Evolutionary conservation across 2,113 vertebrate genomes (phyloP).

Genomic region (Podocnemis expansa): DNA sequence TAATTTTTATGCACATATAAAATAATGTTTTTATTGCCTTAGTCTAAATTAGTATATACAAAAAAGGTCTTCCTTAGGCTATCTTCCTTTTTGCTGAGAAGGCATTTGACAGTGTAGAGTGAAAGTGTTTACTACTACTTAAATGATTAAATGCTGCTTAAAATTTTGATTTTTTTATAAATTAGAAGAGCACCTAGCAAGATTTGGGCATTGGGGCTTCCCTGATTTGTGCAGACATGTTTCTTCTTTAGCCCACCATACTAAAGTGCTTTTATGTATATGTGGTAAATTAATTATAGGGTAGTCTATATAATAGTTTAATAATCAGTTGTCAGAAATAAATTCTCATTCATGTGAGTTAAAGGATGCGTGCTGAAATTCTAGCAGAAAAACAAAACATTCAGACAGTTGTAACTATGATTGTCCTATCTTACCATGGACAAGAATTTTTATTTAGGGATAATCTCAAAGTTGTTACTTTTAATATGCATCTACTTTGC

Average conservation of each 20-base stretch:
- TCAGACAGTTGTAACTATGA: accelerated
- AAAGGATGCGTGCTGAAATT: background rate
- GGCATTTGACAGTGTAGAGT: background rate
- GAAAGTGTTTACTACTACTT: background rate
- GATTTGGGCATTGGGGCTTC: background rate
- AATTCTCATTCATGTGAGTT: background rate
- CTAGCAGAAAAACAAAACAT: background rate
- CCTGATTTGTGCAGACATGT: background rate
- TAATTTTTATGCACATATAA: background rate
- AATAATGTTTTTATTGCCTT: background rate
- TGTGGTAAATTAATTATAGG: background rate
- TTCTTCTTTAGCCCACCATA: background rate
- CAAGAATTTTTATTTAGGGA: background rate
- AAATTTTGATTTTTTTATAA: background rate
- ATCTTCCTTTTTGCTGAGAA: background rate
- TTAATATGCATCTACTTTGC: background rate
- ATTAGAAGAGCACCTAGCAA: background rate
- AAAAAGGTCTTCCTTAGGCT: background rate
- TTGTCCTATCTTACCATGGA: background rate
- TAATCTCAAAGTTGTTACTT: background rate
- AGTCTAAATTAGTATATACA: background rate
- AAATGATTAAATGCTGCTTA: background rate
- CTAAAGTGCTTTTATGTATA: background rate
- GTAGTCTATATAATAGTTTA: background rate
- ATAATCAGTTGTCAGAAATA: background rate